phyloP scores from a whole-genome alignment of 2,797 vertebrate genomes.

The Taenioides sp. region DNA sequence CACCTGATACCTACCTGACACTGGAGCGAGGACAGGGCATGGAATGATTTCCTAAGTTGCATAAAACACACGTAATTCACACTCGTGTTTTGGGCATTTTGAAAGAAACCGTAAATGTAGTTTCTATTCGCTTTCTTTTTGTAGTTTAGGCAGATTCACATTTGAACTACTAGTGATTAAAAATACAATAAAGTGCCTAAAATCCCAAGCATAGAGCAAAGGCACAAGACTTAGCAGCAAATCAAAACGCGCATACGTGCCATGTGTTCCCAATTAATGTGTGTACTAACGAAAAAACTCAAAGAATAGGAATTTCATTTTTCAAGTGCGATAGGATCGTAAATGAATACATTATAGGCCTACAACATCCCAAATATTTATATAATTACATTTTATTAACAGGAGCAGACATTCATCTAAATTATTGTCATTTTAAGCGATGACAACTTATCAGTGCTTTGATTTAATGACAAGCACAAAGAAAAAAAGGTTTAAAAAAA shows the following conservation, averaged over 20 bases:
- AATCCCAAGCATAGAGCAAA: conserved; percentile 65
- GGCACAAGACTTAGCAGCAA: conserved; percentile 62
- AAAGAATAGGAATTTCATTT: conserved; percentile 44
- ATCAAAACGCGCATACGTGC: conserved; percentile 67
- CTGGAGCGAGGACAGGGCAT: background rate
- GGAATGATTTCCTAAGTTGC: conserved; percentile 2
- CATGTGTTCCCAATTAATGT: conserved; percentile 76
- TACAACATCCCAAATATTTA: conserved; percentile 30
- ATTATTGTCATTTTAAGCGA: conserved; percentile 15
- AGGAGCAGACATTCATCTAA: conserved; percentile 17
- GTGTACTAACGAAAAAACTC: conserved; percentile 44
- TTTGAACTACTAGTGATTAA: conserved; percentile 47
- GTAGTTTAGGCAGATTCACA: conserved; percentile 68
- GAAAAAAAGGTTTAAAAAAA: background rate
- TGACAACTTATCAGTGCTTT: conserved; percentile 22
- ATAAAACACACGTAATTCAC: conserved; percentile 14
- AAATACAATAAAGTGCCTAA: conserved; percentile 70
- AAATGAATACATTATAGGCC: conserved; percentile 24
- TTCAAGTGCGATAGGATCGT: conserved; percentile 24
- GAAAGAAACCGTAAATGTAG: conserved; percentile 15
- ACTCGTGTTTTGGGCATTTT: background rate
- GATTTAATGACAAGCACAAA: conserved; percentile 32
- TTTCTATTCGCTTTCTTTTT: background rate
- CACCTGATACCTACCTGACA: conserved; percentile 12
- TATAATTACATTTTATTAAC: conserved; percentile 30